phyloP scores from a whole-genome alignment of 2,797 vertebrate species.

The Myotis myotis region DNA sequence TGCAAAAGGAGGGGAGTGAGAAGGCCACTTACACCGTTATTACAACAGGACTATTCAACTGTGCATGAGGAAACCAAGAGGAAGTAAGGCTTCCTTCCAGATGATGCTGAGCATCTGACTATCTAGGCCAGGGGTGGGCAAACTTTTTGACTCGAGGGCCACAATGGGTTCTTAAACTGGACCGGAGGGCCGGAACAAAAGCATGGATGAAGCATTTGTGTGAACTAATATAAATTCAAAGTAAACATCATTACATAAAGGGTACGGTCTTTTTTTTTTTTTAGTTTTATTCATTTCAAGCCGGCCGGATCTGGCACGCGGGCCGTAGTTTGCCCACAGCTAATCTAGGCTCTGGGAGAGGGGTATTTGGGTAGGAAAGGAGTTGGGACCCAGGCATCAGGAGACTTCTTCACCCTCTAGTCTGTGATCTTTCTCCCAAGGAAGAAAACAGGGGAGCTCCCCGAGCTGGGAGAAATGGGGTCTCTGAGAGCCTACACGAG shows the following conservation, averaged over 20 bases:
- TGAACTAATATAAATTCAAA: too few relatives aligned
- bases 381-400: neutral
- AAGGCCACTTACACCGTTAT: fast-evolving
- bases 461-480: neutral
- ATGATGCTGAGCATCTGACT: neutral
- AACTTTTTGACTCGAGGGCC: too few relatives aligned
- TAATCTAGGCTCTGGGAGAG: neutral
- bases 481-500: neutral
- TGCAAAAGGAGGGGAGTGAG: neutral
- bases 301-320: too few relatives aligned
- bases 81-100: neutral
- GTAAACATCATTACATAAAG: too few relatives aligned
- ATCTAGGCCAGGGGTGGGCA: too few relatives aligned
- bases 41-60: neutral
- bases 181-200: too few relatives aligned
- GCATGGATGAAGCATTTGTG: too few relatives aligned
- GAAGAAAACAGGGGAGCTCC: neutral
- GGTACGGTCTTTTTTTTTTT: too few relatives aligned
- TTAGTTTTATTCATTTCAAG: too few relatives aligned
- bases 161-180: too few relatives aligned
- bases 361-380: neutral
- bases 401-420: neutral
- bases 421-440: neutral
- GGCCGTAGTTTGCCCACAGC: too few relatives aligned
- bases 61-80: neutral